Percentiles rank a stretch among this genome's conserved stretches.
Evolutionary conservation across 2,888 invertebrate species (phyloP).

Genomic region (Drosophila infuscata): DNA sequence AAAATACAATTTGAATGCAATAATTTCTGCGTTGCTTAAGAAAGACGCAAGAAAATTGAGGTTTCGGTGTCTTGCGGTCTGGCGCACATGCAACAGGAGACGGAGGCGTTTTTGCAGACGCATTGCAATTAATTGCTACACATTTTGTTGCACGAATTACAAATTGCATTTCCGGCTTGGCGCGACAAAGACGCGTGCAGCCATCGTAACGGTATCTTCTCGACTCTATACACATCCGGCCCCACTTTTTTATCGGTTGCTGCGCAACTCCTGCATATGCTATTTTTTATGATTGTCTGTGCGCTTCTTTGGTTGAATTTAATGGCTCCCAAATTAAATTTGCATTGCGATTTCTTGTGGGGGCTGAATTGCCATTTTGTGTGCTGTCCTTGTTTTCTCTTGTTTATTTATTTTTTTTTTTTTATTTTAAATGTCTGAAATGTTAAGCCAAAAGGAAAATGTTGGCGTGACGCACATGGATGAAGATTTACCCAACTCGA

Average conservation of each 20-base stretch:
- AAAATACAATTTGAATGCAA: conserved; percentile 62
- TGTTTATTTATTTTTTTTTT: conserved; percentile 5
- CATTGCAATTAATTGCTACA: conserved; percentile 75
- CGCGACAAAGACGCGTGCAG: conserved; percentile 62
- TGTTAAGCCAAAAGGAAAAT: conserved; percentile 37
- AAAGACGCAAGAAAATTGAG: conserved; percentile 55
- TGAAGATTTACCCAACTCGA: conserved; percentile 14
- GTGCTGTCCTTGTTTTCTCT: conserved; percentile 9
- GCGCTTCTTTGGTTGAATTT: conserved; percentile 44
- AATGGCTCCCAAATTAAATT: conserved; percentile 73
- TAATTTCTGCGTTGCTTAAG: conserved; percentile 60
- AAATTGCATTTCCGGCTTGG: conserved; percentile 81
- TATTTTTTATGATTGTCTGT: conserved; percentile 48
- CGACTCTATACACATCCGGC: conserved; percentile 10
- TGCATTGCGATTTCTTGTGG: conserved; percentile 65
- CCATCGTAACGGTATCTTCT: conserved; percentile 29
- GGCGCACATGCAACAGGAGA: conserved; percentile 51
- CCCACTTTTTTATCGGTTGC: neutral
- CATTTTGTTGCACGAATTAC: conserved; percentile 69
- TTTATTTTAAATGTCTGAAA: conserved; percentile 16
- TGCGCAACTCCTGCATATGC: neutral
- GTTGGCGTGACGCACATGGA: conserved; percentile 26
- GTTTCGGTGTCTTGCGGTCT: conserved; percentile 78
- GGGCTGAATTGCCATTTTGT: conserved; percentile 41
- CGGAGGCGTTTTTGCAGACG: conserved; percentile 14